Evolutionary conservation across 2,888 invertebrate genomes (phyloP), one percentile per base, ranked within the genome.

Genomic region (Macropis europaea): DNA sequence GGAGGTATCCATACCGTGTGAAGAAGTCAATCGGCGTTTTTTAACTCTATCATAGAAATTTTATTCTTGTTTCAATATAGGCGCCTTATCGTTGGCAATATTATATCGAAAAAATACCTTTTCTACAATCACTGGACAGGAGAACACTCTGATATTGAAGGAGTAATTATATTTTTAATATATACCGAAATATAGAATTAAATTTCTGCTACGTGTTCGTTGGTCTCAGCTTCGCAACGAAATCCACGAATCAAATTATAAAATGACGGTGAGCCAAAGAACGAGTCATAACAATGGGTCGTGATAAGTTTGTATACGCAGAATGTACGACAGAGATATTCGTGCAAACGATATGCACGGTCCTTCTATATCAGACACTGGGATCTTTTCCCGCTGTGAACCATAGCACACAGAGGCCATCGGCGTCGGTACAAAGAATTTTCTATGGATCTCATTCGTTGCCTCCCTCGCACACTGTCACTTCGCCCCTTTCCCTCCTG

Each of bases 401-500:
- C 53, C 45, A 52, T 52, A 57, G 62, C 64, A 45, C 62, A 63
- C 67, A 52, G 50, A 78, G 69, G 56, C 73, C 82, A 77, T 81
- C 71, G 74, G 79, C 70, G 76, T 68, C 76, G 70, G 67, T 77
- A 78, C 77, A 82, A 86, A 86, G 86, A 86, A 84, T 86, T 83
- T 85, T 77, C 83, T 76, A 64, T 71, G 62, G 68, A 71, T 79
- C 79, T 56, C 68, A 62, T 74, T 72, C 75, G 69, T 71, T 73
- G 72, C 79, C 79, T 71, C 74, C 28, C 62, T 60, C 60, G 56
- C 56, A 34, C 61, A 73, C 56, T 73, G 67, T 73, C 67, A 73
- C 73, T 67, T 62, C 26, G 52, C 66, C 42, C 34, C 34, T 43
- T 28, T 56, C 85, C 88, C 85, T 75, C 78, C 77, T 72, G 75